Evolutionary conservation across 2,888 invertebrate species (phyloP).

Genomic region (Agrotis exclamationis): DNA sequence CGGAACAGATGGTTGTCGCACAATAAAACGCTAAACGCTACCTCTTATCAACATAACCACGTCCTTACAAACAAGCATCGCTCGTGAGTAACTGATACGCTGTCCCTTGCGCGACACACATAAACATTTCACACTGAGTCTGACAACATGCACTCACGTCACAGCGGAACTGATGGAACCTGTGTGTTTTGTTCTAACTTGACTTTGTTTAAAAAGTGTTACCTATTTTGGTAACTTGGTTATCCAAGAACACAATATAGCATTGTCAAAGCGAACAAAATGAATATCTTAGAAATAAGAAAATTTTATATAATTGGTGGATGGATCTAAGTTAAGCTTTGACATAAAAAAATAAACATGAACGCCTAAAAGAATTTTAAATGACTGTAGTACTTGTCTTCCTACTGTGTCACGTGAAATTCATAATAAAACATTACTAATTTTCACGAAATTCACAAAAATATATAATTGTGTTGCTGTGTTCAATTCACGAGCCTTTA

Average conservation of each 20-base stretch:
- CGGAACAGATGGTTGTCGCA: neutral
- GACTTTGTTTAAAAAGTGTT: conserved; percentile 8
- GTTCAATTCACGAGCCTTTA: conserved; percentile 41
- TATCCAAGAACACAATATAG: no score
- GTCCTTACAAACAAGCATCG: conserved; percentile 47
- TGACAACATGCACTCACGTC: conserved; percentile 64
- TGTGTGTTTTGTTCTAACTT: conserved; percentile 43
- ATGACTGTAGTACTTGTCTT: neutral
- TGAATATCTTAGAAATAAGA: no score
- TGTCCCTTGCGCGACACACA: conserved; percentile 63
- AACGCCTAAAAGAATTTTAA: no score
- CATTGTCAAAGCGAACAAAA: no score
- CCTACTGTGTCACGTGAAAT: neutral
- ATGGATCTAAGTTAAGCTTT: no score
- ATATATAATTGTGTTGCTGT: no score
- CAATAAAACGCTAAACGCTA: conserved; percentile 5
- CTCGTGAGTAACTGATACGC: conserved; percentile 65
- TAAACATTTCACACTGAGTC: conserved; percentile 64
- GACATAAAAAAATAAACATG: no score
- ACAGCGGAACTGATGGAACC: conserved; percentile 55
- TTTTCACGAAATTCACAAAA: neutral
- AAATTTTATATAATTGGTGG: no score
- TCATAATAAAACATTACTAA: neutral
- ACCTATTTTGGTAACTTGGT: conserved; percentile 6
- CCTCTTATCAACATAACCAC: neutral